Conservation (phyloP, 1,140 invertebrate genomes). For the Halyomorpha halys region DNA sequence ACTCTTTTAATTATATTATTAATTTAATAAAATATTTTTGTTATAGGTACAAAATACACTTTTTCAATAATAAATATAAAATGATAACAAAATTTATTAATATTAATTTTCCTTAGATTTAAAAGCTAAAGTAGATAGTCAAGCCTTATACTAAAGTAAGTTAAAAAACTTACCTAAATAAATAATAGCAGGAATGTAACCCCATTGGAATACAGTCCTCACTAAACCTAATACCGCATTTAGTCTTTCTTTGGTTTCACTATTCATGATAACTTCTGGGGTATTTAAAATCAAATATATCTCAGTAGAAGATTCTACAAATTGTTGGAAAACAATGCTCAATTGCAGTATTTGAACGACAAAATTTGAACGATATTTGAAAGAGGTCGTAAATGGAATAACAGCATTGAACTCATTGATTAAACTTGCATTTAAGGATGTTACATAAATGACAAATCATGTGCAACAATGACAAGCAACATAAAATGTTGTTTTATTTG, state of each 20-base stretch:
- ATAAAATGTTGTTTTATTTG: no score
- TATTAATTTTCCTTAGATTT: not conserved
- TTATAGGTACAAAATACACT: no score
- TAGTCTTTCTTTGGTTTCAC: slow-evolving; percentile 10
- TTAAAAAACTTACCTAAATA: slow-evolving; percentile 20
- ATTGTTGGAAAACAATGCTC: not conserved
- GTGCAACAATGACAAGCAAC: no score
- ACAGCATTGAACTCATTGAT: not conserved
- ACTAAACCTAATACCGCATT: slow-evolving; percentile 9
- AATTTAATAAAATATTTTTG: no score
- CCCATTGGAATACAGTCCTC: slow-evolving; percentile 17
- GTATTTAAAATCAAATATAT: no score
- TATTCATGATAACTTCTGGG: not conserved
- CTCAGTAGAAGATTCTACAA: not conserved
- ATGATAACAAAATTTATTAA: no score
- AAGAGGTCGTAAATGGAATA: not conserved
- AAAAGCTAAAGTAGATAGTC: not conserved
- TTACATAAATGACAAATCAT: no score
- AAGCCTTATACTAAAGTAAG: no score
- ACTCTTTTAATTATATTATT: no score
- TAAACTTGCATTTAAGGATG: no score
- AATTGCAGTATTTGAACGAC: not conserved
- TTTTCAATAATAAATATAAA: no score
- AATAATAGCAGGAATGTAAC: slow-evolving; percentile 21
- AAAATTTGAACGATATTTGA: not conserved